Percentiles rank a stretch among this genome's conserved stretches.
phyloP scores from a whole-genome alignment of 2,113 vertebrate species.

The Heptranchias perlo region DNA sequence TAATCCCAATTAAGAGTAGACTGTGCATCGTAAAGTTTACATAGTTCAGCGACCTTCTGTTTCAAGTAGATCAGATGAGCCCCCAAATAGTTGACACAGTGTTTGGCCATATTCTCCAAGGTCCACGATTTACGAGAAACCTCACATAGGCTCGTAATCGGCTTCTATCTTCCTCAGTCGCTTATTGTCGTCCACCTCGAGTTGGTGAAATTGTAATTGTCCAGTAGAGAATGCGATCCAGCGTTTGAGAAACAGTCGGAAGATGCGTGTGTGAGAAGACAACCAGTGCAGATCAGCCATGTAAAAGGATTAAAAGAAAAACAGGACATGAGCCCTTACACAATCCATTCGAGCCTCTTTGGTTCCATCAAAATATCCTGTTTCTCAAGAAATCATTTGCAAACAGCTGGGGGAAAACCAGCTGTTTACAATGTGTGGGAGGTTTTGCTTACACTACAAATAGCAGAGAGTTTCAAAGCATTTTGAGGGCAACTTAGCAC shows the following conservation, averaged over 20 bases:
- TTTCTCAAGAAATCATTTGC: background rate
- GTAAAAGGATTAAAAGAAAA: background rate
- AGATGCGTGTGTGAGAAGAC: background rate
- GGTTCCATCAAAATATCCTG: background rate
- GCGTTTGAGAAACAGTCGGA: background rate
- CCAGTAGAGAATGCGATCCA: background rate
- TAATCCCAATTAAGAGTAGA: background rate
- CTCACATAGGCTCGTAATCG: slow-evolving; percentile 22
- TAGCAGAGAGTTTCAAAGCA: background rate
- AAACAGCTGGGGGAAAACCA: background rate
- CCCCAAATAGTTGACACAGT: background rate
- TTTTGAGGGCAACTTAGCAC: background rate
- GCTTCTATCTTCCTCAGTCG: slow-evolving; percentile 30
- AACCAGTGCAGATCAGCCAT: background rate
- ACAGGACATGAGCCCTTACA: background rate
- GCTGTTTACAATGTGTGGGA: background rate
- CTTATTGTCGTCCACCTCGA: slow-evolving; percentile 31
- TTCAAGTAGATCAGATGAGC: background rate
- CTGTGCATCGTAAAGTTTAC: background rate
- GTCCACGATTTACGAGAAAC: too few relatives aligned
- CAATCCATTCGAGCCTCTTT: background rate
- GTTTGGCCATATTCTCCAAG: background rate
- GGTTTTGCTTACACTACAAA: background rate
- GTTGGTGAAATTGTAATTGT: background rate
- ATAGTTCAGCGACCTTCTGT: background rate